A percentile compares a stretch with the other conserved stretches of the same genome.
These are phyloP conservation scores for Chelon labrosus DNA, from an alignment of 2,797 vertebrate species.

Conservation along the genomic window DNA sequence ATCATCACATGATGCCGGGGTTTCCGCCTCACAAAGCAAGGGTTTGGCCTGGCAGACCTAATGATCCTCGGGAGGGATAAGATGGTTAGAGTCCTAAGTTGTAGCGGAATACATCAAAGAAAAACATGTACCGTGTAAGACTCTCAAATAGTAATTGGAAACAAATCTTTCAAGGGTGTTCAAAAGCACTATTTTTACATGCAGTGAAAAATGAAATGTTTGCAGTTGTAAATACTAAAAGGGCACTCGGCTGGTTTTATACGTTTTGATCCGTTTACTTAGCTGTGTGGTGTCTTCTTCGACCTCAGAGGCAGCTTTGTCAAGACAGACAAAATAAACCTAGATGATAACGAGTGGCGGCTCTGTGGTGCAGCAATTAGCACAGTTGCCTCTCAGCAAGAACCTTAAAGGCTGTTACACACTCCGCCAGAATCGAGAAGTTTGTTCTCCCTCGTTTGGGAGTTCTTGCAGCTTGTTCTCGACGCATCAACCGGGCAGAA, in stretches of 20 bases:
- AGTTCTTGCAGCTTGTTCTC: too few species aligned
- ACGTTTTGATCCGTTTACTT: neutral
- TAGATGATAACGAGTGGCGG: neutral
- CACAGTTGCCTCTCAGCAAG: too few species aligned
- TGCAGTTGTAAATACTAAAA: neutral
- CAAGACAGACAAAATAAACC: neutral
- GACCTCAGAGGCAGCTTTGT: neutral
- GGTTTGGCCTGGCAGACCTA: conserved; percentile 21
- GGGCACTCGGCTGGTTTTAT: neutral
- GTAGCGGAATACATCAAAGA: neutral
- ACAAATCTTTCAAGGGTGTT: neutral
- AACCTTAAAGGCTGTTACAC: too few species aligned
- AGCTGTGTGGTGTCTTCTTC: neutral
- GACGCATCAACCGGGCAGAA: too few species aligned
- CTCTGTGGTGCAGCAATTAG: too few species aligned
- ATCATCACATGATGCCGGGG: conserved; percentile 39
- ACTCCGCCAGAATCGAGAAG: too few species aligned
- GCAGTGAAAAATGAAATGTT: neutral
- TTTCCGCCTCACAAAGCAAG: conserved; percentile 50
- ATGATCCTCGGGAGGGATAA: conserved; percentile 13
- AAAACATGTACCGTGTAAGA: neutral
- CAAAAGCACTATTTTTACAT: neutral
- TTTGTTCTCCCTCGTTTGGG: too few species aligned
- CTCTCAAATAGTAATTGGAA: neutral
- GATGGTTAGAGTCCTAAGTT: neutral